Conservation (phyloP, 2,113 vertebrate species). For the Circaetus cinerascens region DNA sequence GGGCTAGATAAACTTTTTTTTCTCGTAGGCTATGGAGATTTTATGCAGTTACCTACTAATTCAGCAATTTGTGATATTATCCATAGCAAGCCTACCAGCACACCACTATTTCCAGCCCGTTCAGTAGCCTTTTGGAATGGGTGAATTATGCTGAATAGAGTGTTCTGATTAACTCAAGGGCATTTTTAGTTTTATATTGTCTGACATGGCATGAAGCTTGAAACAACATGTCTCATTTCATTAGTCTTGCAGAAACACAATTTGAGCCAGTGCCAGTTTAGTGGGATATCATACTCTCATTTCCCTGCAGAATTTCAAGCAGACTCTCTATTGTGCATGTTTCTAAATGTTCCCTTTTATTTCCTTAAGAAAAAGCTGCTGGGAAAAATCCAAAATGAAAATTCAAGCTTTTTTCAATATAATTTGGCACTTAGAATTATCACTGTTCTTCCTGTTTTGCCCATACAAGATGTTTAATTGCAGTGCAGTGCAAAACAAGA, state of each 20-base stretch:
- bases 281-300: slow-evolving; percentile 60
- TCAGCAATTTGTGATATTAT: slow-evolving; percentile 22
- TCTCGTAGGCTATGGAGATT: not conserved
- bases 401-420: slow-evolving; percentile 51
- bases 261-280: slow-evolving; percentile 70
- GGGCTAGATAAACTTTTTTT: not conserved
- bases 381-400: slow-evolving; percentile 67
- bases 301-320: slow-evolving; percentile 66
- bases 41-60: not conserved
- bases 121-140: slow-evolving; percentile 43
- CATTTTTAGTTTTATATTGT: slow-evolving; percentile 71
- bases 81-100: not conserved
- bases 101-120: not conserved
- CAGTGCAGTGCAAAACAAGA: slow-evolving; percentile 39
- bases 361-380: slow-evolving; percentile 52
- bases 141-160: slow-evolving; percentile 68
- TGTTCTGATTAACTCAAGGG: slow-evolving; percentile 73
- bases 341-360: slow-evolving; percentile 49
- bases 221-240: slow-evolving; percentile 79
- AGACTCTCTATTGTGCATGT: slow-evolving; percentile 28
- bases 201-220: slow-evolving; percentile 73
- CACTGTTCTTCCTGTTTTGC: slow-evolving; percentile 55
- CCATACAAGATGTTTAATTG: slow-evolving; percentile 55
- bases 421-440: slow-evolving; percentile 67
- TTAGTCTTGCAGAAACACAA: slow-evolving; percentile 73